Evolutionary conservation across 2,113 vertebrate genomes (phyloP).

Genomic region (Ageneiosus marmoratus): DNA sequence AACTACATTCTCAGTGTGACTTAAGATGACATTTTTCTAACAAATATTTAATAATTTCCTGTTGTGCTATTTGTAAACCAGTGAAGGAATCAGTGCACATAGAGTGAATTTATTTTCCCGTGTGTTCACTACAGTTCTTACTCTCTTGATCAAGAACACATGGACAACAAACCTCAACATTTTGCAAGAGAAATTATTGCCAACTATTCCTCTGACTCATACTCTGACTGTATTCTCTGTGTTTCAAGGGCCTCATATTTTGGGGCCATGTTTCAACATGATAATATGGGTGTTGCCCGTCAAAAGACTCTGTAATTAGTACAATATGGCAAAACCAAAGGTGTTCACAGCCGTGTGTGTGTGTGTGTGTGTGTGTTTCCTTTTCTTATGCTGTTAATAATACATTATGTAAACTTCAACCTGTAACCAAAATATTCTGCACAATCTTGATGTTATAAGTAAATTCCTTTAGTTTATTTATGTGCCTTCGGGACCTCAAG

Average conservation of each 20-base stretch:
- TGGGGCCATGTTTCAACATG: constrained; percentile 14
- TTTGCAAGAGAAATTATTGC: not conserved
- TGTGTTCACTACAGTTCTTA: not conserved
- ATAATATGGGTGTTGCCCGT: not conserved
- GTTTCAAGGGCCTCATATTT: constrained; percentile 12
- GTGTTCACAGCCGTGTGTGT: not conserved
- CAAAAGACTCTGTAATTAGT: constrained; percentile 9
- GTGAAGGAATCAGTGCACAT: not conserved
- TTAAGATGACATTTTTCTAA: too few relatives aligned
- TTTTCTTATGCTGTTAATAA: not conserved
- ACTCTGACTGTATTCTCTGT: not conserved
- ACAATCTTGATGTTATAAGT: not conserved
- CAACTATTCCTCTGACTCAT: not conserved
- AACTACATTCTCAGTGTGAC: not conserved
- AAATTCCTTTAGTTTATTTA: constrained; percentile 1
- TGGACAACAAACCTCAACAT: not conserved
- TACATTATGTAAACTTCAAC: not conserved
- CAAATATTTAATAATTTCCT: too few relatives aligned
- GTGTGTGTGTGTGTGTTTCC: not conserved
- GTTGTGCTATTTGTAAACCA: not conserved
- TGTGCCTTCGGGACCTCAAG: constrained; percentile 24
- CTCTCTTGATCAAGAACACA: constrained; percentile 49
- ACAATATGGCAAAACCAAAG: not conserved
- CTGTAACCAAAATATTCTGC: not conserved
- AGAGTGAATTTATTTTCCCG: constrained; percentile 1